Evolutionary conservation across 2,797 vertebrate species (phyloP).

Genomic region (Cyprinodon diabolis): DNA sequence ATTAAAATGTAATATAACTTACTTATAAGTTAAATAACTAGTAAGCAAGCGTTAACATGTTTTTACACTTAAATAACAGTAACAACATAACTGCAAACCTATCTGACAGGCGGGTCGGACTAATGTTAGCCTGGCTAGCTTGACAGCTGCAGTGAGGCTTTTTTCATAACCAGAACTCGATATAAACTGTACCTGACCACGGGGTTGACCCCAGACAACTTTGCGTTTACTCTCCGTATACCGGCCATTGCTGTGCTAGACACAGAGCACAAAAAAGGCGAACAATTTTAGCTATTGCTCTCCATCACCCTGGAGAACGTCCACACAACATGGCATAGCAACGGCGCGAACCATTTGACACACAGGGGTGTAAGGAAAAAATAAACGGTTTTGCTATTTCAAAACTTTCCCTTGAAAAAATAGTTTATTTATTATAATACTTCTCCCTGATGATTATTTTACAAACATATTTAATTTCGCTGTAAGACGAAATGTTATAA

Average conservation of each 20-base stretch:
- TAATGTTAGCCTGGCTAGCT: slow-evolving; percentile 60
- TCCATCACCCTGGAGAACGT: slow-evolving; percentile 74
- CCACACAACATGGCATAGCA: slow-evolving; percentile 69
- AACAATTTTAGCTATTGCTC: slow-evolving; percentile 23
- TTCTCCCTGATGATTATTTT: not conserved
- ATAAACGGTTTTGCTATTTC: not conserved
- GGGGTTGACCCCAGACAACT: slow-evolving; percentile 69
- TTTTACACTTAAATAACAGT: not conserved
- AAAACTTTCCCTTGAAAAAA: not conserved
- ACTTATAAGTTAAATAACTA: not conserved
- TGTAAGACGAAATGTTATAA: not conserved
- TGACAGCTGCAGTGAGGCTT: slow-evolving; percentile 4
- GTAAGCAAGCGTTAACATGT: not conserved
- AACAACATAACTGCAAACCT: not conserved
- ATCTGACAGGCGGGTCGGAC: slow-evolving; percentile 16
- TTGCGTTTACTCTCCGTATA: slow-evolving; percentile 71
- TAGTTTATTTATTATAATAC: not conserved
- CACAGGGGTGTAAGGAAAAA: not conserved
- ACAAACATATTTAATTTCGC: not conserved
- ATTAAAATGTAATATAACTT: not conserved
- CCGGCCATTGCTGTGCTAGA: slow-evolving; percentile 65
- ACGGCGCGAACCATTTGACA: slow-evolving; percentile 72
- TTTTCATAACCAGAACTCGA: slow-evolving; percentile 8
- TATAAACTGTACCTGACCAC: slow-evolving; percentile 76
- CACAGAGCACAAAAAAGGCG: slow-evolving; percentile 3